Base-by-base conservation (phyloP, 1,140 invertebrate species). In the Bombus vancouverensis region DNA sequence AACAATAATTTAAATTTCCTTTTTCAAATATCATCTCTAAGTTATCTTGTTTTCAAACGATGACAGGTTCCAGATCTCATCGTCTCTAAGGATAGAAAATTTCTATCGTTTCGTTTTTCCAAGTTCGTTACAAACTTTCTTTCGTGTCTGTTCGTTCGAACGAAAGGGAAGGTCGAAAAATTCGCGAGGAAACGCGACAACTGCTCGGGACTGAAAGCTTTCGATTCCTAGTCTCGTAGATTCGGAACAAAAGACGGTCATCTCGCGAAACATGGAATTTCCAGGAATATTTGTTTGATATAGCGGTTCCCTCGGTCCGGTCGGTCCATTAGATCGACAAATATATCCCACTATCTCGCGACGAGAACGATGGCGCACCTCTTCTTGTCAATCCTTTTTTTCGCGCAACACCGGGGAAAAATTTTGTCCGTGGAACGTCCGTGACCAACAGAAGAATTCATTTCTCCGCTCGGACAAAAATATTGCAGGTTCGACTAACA, bases 321-420 rank as follows among this genome's bases (percentile, higher is more conserved):
- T n/a, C 44, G 68, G 77, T 89, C 88, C 82, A 89, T 89, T 90
- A 90, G 59, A 78, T 87, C 65, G 47, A 65, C 74, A 87, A 82
- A 89, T 87, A 84, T 77, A 77, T 83, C 74, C 39, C n/a, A 53
- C 47, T 65, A 42, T 42, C 42, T 66, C 44, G 65, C 81, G 32
- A 59, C 44, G 42, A 81, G 75, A 81, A 79, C 37, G 66, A 73
- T 86, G 68, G 47, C 59, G 34, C 79, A 37, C 76, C 71, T 44
- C 57, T 76, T 59, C 74, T 72, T 59, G 59, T 83, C 70, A 73
- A 74, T 65, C 59, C 44, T 47, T 83, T 89, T 86, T 83, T 84
- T 73, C 72, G 28, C 53, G 28, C 10, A 4, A 8, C 13, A 18
- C 28, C 25, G 1, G 18, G 6, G 1, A 39, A 62, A 44, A 88